These are phyloP conservation scores for Atta texana DNA, from an alignment of 1,140 invertebrate genomes.

Conservation along the genomic window DNA sequence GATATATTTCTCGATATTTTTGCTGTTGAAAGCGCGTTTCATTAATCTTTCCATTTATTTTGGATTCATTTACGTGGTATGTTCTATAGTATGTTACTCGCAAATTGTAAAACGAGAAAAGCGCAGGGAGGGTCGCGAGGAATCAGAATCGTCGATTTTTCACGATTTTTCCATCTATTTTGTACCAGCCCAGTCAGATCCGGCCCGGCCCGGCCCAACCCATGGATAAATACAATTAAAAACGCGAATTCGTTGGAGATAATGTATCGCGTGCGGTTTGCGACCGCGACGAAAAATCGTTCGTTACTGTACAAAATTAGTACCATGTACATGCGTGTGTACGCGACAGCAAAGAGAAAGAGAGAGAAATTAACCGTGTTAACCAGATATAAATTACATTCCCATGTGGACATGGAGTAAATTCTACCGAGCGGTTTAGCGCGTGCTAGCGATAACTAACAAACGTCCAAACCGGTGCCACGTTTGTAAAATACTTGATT, in stretches of 20 bases:
- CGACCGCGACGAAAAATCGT: constrained; percentile 18
- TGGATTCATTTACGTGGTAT: not conserved
- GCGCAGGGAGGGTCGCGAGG: not conserved
- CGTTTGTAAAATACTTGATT: constrained; percentile 52
- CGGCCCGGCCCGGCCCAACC: not conserved
- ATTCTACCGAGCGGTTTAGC: constrained; percentile 39
- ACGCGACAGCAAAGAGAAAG: not conserved
- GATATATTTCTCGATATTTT: not conserved
- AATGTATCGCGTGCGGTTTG: constrained; percentile 26
- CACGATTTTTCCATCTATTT: constrained; percentile 41
- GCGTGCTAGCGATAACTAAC: constrained; percentile 47
- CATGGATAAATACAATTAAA: constrained; percentile 23
- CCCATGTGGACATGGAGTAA: constrained; percentile 3
- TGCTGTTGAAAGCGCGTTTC: too few species aligned
- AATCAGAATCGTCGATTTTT: constrained; percentile 29
- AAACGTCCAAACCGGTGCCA: constrained; percentile 36
- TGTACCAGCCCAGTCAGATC: not conserved
- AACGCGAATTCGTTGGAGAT: constrained; percentile 31
- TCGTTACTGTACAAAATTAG: constrained; percentile 14
- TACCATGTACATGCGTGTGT: not conserved
- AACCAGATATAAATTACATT: constrained; percentile 47
- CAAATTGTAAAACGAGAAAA: constrained; percentile 9
- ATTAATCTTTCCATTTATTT: constrained; percentile 16
- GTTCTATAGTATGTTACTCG: not conserved
- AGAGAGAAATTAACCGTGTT: constrained; percentile 25